These are phyloP conservation scores for Halichondria panicea DNA, from an alignment of 37 sponge, comb jelly and placozoan genomes.

Conservation along the genomic window DNA sequence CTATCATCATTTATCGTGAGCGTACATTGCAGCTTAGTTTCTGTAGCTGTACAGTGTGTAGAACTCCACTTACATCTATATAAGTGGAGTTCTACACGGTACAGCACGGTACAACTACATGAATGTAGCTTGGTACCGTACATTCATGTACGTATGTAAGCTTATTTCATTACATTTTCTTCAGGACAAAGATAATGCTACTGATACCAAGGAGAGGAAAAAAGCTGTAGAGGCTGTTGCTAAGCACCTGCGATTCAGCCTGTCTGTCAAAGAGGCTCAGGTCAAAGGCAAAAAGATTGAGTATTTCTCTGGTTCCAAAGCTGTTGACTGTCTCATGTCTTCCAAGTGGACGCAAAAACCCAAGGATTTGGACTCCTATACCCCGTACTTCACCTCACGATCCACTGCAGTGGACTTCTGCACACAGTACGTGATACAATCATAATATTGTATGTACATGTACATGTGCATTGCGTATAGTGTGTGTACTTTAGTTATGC, in stretches of 20 bases:
- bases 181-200: not conserved
- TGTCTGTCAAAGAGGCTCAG: constrained; percentile 47
- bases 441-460: constrained; percentile 2
- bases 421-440: constrained; percentile 8
- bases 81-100: too few species aligned
- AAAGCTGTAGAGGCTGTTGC: constrained; percentile 58
- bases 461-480: too few species aligned
- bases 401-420: constrained; percentile 47
- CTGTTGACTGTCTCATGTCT: constrained; percentile 61
- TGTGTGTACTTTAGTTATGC: not conserved
- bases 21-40: too few species aligned
- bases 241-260: constrained; percentile 50
- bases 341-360: constrained; percentile 52
- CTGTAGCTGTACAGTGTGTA: too few species aligned
- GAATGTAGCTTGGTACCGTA: not conserved
- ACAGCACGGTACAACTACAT: not conserved
- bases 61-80: too few species aligned
- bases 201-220: not conserved
- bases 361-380: not conserved
- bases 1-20: too few species aligned
- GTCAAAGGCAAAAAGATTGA: constrained; percentile 66
- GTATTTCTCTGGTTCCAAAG: constrained; percentile 70
- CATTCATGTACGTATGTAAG: not conserved
- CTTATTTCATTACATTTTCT: not conserved
- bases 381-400: constrained; percentile 41